These are phyloP conservation scores for Garra rufa DNA, from an alignment of 2,113 vertebrate species.

Conservation along the genomic window DNA sequence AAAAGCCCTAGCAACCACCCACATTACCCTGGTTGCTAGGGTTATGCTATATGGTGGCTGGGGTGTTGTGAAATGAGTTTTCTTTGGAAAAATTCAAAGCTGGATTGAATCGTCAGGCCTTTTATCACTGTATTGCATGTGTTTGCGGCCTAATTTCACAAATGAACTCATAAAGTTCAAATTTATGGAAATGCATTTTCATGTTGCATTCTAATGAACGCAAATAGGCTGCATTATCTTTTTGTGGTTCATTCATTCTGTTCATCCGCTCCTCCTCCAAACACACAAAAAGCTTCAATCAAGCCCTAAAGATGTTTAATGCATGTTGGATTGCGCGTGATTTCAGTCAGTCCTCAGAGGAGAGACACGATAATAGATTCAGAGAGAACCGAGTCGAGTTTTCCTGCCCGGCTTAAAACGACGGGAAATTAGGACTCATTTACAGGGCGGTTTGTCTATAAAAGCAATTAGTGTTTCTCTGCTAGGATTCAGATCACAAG, in stretches of 20 bases:
- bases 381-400: background rate
- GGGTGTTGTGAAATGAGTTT: background rate
- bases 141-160: background rate
- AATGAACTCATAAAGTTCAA: background rate
- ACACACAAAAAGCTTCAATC: background rate
- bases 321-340: background rate
- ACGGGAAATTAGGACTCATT: conserved; percentile 12
- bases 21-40: background rate
- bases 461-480: conserved; percentile 35
- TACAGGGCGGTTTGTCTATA: background rate
- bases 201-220: background rate
- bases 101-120: background rate
- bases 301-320: conserved; percentile 11
- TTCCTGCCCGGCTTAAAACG: background rate
- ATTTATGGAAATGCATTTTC: background rate
- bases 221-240: background rate
- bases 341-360: conserved; percentile 14
- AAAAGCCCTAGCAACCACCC: background rate
- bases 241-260: background rate
- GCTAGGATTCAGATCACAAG: background rate
- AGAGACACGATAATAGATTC: background rate
- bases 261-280: background rate
- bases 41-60: background rate
- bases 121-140: background rate
- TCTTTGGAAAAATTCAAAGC: background rate